Conservation (phyloP, 2,113 vertebrate genomes). For the Paramisgurnus dabryanus region DNA sequence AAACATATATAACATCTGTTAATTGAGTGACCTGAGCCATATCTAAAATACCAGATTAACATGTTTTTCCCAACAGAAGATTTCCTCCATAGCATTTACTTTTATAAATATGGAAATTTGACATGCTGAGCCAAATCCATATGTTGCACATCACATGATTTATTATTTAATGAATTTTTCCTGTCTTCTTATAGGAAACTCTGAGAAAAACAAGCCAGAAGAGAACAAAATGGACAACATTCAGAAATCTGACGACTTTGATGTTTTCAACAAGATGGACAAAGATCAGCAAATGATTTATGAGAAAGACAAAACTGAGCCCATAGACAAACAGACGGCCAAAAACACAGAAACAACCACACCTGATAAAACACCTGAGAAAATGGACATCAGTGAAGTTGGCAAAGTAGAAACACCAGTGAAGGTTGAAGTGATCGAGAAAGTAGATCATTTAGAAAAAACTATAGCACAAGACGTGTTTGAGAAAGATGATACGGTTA, state of each 20-base stretch:
- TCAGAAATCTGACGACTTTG: constrained; percentile 47
- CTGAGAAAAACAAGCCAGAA: constrained; percentile 57
- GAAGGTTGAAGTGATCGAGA: constrained; percentile 45
- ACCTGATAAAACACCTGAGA: constrained; percentile 31
- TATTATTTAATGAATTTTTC: constrained; percentile 11
- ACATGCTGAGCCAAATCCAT: not conserved
- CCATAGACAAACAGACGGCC: constrained; percentile 22
- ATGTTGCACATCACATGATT: not conserved
- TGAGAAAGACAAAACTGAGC: constrained; percentile 41
- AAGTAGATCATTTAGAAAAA: constrained; percentile 46
- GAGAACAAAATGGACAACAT: constrained; percentile 53
- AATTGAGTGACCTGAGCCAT: too few species aligned
- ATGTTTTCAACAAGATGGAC: constrained; percentile 28
- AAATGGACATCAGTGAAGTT: constrained; percentile 35
- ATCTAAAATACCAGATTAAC: too few species aligned
- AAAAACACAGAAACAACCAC: constrained; percentile 33
- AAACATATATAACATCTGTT: too few species aligned
- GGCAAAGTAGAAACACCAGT: constrained; percentile 48
- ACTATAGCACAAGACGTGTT: not conserved
- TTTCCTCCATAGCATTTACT: not conserved
- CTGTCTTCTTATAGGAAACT: constrained; percentile 53
- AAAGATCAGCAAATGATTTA: constrained; percentile 40
- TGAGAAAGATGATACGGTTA: constrained; percentile 47
- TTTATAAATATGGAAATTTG: not conserved
- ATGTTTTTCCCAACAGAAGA: too few species aligned